Evolutionary conservation across 2,888 invertebrate genomes (phyloP), one percentile per base, ranked within the genome.

Genomic region (Imbricaverruca yamaguchii): DNA sequence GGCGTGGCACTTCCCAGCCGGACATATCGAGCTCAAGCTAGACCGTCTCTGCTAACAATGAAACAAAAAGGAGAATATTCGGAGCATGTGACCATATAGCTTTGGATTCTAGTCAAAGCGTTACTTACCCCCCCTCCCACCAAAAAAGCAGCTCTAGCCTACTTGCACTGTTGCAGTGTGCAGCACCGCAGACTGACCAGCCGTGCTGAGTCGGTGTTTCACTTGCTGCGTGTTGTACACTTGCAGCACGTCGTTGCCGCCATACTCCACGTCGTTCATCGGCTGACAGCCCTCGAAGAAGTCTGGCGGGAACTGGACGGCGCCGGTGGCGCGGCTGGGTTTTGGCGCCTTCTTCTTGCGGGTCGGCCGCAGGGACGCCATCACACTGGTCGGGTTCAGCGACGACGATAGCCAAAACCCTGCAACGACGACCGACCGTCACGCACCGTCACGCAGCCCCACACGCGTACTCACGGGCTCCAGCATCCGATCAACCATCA

Each of bases 251-350:
- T 98, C 98, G 86, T 95, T 96, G 13, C 98, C 98, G 15, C 96
- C 97, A 86, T 94, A 96, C 87, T 98, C 98, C 0, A 97, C 92
- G 85, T 98, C 97, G 84, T 93, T 93, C 91, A 97, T 92, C 15
- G 92, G 91, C 81, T 93, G 93, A 87, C 97, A 97, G 86, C 96
- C 94, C 87, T 98, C 98, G 87, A 98, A 98, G 90, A 97, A 98
- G 87, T 98, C 98, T 65, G 97, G 93, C 0, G 97, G 96, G 87
- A 98, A 97, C 67, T 92, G 90, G 80, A 80, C 83, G 82, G 83
- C 84, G 85, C 87, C 87, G 2, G 91, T 89, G 0, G 89, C 89
- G 85, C 92, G 91, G 63, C 91, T 91, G 18, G 89, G 86, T 85
- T 91, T 91, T 9, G 89, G 87, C 0, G 89, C 86, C 84, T 90